Evolutionary conservation across 2,888 invertebrate genomes (phyloP), one percentile per base, ranked within the genome.

Genomic region (Penaeus monodon): DNA sequence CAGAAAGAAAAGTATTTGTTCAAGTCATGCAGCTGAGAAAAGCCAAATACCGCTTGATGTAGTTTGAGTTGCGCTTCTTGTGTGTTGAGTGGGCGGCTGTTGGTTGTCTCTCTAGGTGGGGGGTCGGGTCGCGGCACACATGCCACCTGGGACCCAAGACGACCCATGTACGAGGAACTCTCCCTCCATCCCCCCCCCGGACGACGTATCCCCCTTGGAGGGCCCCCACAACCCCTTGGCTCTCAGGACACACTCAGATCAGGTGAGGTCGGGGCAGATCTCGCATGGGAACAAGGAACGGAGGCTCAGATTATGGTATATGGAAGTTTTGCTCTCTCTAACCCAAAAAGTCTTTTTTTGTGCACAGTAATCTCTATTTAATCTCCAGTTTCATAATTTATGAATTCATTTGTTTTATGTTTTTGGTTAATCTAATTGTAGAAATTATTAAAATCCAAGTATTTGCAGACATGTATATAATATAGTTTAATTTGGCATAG

Each of bases 121-220:
- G 86, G 86, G 86, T 82, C 86, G 81, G 86, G 86, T 86, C 86
- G 93, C 92, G 95, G 95, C 78, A 80, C 86, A 80, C 89, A 90
- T 93, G 95, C 96, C 85, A 97, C 97, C 92, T 97, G 97, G 97
- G 97, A 97, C 93, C 97, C 97, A 91, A 94, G 96, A 90, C 94
- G 97, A 87, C 96, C 97, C 92, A 96, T 97, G 94, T 97, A 97
- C 93, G 97, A 97, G 94, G 96, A 97, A 93, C 94, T 97, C 92
- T 95, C 95, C 92, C 94, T 91, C 82, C 91, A 96, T 91, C 93
- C 92, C 90, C 92, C 92, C 77, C 84, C 89, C 65, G 86, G 88
- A 76, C 85, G 88, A 63, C 83, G 88, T 77, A 89, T 93, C 93
- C 90, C 95, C 94, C 91, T 95, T 95, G 91, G 95, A 94, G 91